These are phyloP conservation scores for Xylocampa areola DNA, from an alignment of 2,888 invertebrate species.

Conservation along the genomic window DNA sequence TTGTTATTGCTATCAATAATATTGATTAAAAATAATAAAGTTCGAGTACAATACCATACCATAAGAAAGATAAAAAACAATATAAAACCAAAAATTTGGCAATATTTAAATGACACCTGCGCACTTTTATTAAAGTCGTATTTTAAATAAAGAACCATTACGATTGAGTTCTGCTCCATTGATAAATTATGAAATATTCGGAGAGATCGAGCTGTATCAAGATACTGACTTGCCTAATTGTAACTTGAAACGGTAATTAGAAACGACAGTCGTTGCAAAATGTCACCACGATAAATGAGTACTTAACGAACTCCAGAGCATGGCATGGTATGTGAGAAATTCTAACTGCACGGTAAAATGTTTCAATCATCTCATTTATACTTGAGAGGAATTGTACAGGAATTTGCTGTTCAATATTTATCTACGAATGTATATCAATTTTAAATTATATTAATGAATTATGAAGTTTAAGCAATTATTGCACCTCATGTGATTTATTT, in stretches of 20 bases:
- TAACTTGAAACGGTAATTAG: constrained; percentile 54
- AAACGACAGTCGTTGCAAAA: constrained; percentile 47
- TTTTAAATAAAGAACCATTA: constrained; percentile 42
- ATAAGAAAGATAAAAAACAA: not conserved
- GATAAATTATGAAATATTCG: constrained; percentile 69
- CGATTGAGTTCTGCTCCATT: constrained; percentile 58
- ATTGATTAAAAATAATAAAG: constrained; percentile 2
- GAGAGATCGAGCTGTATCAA: constrained; percentile 58
- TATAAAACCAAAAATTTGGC: not conserved
- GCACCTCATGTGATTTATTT: not conserved
- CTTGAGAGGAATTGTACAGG: constrained; percentile 6
- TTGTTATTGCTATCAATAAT: constrained; percentile 3
- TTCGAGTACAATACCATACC: no score
- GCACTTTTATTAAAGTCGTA: constrained; percentile 13
- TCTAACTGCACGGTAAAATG: constrained; percentile 15
- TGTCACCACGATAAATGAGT: constrained; percentile 37
- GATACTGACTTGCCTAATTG: constrained; percentile 57
- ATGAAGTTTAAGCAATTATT: no score
- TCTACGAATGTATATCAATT: not conserved
- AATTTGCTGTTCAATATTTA: not conserved
- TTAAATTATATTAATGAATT: no score
- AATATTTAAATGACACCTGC: constrained; percentile 17
- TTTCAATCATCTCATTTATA: constrained; percentile 16
- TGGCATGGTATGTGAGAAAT: constrained; percentile 23
- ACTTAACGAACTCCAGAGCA: constrained; percentile 18